phyloP scores from a whole-genome alignment of 2,888 invertebrate genomes.

The Acholoe squamosa region DNA sequence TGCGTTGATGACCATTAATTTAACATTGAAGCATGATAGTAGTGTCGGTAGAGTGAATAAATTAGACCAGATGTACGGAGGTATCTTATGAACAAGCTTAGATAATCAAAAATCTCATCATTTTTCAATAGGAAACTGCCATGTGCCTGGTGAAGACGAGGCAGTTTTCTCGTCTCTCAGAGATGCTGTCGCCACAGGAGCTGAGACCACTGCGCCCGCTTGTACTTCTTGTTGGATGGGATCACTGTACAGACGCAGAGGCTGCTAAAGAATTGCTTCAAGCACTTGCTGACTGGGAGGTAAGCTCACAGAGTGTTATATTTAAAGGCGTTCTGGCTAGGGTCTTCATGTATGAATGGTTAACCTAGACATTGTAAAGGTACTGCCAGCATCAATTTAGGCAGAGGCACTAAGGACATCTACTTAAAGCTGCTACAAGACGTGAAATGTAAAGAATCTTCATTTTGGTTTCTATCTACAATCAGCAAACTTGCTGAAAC shows the following conservation, averaged over 20 bases:
- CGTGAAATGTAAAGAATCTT: too few relatives aligned
- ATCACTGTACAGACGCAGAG: constrained; percentile 74
- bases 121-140: constrained; percentile 74
- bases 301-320: constrained; percentile 67
- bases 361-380: too few relatives aligned
- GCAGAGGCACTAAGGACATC: too few relatives aligned
- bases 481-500: too few relatives aligned
- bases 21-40: too few relatives aligned
- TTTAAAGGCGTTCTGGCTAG: not conserved
- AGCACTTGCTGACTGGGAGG: constrained; percentile 74
- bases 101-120: not conserved
- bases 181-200: constrained; percentile 75
- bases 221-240: constrained; percentile 79
- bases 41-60: too few relatives aligned
- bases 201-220: constrained; percentile 77
- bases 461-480: too few relatives aligned
- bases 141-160: constrained; percentile 75
- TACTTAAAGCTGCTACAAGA: too few relatives aligned
- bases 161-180: constrained; percentile 74
- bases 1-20: too few relatives aligned
- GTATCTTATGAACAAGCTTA: not conserved
- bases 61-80: too few relatives aligned
- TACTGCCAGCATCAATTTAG: too few relatives aligned
- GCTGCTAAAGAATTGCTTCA: constrained; percentile 76
- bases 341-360: too few relatives aligned